Conservation (phyloP, 2,113 vertebrate species). For the Chlorocebus sabaeus region DNA sequence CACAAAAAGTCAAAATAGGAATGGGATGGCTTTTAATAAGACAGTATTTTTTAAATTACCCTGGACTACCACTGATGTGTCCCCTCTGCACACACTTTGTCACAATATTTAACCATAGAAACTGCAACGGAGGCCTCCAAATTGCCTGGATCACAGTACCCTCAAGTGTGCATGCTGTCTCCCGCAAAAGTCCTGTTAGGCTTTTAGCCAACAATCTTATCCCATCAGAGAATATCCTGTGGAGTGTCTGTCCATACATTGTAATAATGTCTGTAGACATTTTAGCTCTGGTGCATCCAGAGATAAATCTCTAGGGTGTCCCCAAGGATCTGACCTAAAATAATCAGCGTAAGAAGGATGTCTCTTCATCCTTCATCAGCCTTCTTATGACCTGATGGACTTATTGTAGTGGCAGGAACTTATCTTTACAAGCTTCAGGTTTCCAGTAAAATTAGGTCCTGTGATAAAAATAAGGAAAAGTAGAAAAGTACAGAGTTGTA, state of each 20-base stretch:
- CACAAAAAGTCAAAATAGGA: neutral
- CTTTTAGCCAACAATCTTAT: neutral
- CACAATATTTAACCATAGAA: neutral
- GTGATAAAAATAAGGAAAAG: neutral
- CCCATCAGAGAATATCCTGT: neutral
- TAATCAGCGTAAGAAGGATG: neutral
- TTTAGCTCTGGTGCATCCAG: neutral
- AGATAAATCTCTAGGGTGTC: neutral
- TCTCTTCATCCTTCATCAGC: neutral
- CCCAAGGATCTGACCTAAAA: neutral
- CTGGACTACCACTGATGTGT: neutral
- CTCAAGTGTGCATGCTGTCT: neutral
- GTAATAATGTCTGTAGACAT: neutral
- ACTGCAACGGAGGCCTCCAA: neutral
- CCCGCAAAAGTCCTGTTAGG: neutral
- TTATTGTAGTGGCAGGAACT: neutral
- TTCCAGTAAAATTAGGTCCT: neutral
- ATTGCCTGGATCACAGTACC: neutral
- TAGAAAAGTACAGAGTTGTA: neutral
- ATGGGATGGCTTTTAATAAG: neutral
- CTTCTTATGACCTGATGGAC: neutral
- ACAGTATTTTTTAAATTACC: neutral
- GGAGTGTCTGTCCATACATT: neutral
- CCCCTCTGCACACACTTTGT: neutral
- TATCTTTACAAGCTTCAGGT: neutral